Conservation (phyloP, 2,113 vertebrate species). For the Mobula hypostoma region DNA sequence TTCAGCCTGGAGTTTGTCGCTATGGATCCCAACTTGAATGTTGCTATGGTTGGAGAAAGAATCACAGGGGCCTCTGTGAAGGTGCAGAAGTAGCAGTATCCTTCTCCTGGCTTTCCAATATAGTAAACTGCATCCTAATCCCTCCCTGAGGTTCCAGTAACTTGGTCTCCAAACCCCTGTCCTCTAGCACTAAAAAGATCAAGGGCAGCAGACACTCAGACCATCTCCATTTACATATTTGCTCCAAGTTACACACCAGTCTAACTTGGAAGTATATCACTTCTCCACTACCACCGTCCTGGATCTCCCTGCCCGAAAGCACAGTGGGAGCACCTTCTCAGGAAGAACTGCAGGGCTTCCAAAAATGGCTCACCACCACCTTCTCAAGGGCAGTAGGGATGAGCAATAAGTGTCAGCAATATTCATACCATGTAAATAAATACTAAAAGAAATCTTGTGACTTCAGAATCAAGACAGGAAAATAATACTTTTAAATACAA, state of each 20-base stretch:
- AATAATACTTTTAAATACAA: background rate
- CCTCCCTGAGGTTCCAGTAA: background rate
- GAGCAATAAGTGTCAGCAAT: background rate
- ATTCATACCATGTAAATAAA: background rate
- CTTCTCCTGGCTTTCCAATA: background rate
- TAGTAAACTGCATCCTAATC: background rate
- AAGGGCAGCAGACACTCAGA: too few relatives aligned
- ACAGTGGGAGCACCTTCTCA: too few relatives aligned
- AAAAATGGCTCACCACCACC: too few relatives aligned
- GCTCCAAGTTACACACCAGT: too few relatives aligned
- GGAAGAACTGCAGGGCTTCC: too few relatives aligned
- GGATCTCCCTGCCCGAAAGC: too few relatives aligned
- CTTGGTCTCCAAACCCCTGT: background rate
- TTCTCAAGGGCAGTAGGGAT: too few relatives aligned
- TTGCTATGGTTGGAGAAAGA: conserved; percentile 89
- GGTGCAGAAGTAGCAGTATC: conserved; percentile 57
- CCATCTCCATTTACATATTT: too few relatives aligned
- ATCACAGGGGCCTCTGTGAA: conserved; percentile 76
- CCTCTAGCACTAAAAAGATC: too few relatives aligned
- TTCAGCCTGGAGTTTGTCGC: conserved; percentile 72
- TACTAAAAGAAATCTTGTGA: background rate
- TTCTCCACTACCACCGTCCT: too few relatives aligned
- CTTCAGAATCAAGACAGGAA: background rate
- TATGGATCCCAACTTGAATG: conserved; percentile 80
- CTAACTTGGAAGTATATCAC: too few relatives aligned